Base-by-base conservation (phyloP, 2,113 vertebrate species). In the Opisthocomus hoazin region DNA sequence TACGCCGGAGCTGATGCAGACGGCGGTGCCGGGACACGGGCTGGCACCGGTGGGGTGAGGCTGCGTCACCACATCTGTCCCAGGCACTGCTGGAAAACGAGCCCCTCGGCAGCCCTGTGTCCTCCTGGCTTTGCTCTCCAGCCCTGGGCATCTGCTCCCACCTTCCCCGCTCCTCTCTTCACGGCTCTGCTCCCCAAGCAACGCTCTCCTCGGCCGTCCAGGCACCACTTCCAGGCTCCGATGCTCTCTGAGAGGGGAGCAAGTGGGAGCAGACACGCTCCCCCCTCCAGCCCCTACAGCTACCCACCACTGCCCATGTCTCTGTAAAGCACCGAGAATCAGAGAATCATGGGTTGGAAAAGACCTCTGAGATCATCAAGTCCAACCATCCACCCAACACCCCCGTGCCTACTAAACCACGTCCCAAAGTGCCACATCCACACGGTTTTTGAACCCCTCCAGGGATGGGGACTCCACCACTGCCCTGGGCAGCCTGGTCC, bases 1-100 rank as follows among this genome's bases (percentile, higher is more conserved):
- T 36, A 61, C 1, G 6, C 56, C 0, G 0, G 36, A 63, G 46
- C 73, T 7, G 12, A 30, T 0, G 0, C 75, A 88, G 66, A 56
- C 4, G 5, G 70, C 29, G 68, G 13, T 37, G 69, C 78, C 34
- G 48, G 65, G 65, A 66, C 29, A 7, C 2, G 13, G 58, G 41
- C 46, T 87, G 90, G 50, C 54, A 71, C 51, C 3, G 12, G 37
- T 58, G 77, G 90, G 88, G 87, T 85, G 91, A 85, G 0, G 4
- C 27, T 32, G 32, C 1, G 8, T 86, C 61, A 89, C 34, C 56
- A 15, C 1, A 1, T 50, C 81, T 3, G 1, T 14, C 45, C 69
- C 7, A 2, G 50, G 41, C 0, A 6, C 46, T 78, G 18, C 37
- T 26, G 81, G 60, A 70, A 50, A 74, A 70, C 1, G 10, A 81